These are phyloP conservation scores for Miniopterus natalensis DNA, from an alignment of 2,113 vertebrate genomes.

Conservation along the genomic window DNA sequence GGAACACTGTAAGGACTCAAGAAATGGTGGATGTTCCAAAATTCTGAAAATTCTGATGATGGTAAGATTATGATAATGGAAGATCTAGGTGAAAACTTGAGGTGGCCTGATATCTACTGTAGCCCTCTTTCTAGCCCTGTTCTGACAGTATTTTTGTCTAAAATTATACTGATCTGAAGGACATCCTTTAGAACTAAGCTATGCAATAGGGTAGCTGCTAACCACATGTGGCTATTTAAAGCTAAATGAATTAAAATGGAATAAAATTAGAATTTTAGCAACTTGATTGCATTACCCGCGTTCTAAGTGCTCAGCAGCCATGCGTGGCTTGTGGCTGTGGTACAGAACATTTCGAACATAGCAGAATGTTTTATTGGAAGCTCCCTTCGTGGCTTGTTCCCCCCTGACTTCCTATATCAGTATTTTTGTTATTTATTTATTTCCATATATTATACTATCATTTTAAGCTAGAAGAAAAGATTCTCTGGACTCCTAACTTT, in stretches of 20 bases:
- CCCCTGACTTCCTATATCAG: not conserved
- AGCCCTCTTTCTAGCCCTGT: not conserved
- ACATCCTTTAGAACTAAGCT: not conserved
- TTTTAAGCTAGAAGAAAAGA: not conserved
- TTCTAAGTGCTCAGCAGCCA: not conserved
- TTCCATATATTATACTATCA: not conserved
- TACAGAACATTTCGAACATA: accelerated
- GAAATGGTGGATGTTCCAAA: not conserved
- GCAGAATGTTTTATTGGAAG: not conserved
- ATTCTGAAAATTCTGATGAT: not conserved
- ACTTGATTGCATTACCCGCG: not conserved
- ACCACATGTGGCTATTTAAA: not conserved
- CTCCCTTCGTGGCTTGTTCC: accelerated
- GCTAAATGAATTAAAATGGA: no score
- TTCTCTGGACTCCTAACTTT: not conserved
- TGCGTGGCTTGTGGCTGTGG: not conserved
- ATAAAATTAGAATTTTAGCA: not conserved
- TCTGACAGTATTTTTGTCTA: not conserved
- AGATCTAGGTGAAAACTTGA: not conserved
- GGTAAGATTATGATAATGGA: not conserved
- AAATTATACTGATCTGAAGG: not conserved
- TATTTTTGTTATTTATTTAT: not conserved
- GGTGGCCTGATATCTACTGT: not conserved
- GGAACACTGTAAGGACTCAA: not conserved
- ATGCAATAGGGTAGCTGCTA: not conserved